A percentile compares a stretch with the other conserved stretches of the same genome.
phyloP scores from a whole-genome alignment of 2,113 vertebrate species.

The Myotis lucifugus region DNA sequence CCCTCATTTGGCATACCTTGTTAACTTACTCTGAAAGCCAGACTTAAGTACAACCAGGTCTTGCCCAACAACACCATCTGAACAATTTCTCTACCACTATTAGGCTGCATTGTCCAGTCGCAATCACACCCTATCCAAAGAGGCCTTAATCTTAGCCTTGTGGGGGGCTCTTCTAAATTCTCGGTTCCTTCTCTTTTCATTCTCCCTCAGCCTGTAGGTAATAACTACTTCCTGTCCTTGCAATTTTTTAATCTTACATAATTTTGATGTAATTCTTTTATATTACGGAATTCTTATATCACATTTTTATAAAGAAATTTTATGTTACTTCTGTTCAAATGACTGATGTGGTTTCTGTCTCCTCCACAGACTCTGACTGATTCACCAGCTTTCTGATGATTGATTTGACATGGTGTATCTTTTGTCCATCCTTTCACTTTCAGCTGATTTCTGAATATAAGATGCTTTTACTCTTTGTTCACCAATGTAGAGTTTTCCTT shows the following conservation, averaged over 20 bases:
- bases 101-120: neutral
- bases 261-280: neutral
- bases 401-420: neutral
- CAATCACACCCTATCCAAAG: accelerated
- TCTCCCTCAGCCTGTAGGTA: neutral
- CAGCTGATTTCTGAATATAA: neutral
- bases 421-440: neutral
- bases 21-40: neutral
- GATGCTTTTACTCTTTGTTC: neutral
- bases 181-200: neutral
- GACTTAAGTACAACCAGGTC: neutral
- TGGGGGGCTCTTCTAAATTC: neutral
- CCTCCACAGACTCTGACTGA: neutral
- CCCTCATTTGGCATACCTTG: neutral
- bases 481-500: neutral
- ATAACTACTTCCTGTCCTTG: neutral
- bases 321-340: neutral
- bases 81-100: neutral
- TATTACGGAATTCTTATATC: neutral
- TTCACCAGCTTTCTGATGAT: neutral
- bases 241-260: neutral
- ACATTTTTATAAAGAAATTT: neutral
- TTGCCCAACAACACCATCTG: neutral
- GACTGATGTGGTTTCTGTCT: neutral
- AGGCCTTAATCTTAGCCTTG: neutral